Base-by-base conservation (phyloP, 2,888 invertebrate genomes). In the Syrista parreyssii region DNA sequence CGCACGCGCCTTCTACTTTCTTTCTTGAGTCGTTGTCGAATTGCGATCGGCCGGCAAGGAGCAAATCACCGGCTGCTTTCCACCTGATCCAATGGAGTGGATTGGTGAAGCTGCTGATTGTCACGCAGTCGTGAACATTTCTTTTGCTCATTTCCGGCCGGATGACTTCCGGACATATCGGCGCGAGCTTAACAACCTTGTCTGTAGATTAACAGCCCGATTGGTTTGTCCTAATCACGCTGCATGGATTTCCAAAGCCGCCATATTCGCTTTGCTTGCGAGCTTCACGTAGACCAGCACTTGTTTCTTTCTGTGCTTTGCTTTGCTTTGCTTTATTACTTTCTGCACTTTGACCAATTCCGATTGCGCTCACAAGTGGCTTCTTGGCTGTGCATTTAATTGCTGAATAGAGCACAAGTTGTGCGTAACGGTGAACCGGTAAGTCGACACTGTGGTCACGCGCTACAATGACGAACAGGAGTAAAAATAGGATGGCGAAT, bases 361-460 rank as follows among this genome's bases (percentile, higher is more conserved):
- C 15, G 12, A 15, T 40, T 12, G 12, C 40, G 40, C 40, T 40
- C 15, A 40, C 15, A 6, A 40, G 40, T 40, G 40, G 1, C 15
- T 40, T 40, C 15, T 15, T 15, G 40, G 40, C 40, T 40, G 40
- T 15, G 40, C 15, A 40, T 40, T 40, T 40, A 12, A 15, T 15
- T 15, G 15, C 40, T 6, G 4, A 4, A 6, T 15, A 15, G 40
- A 40, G 40, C 40, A 40, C 15, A 40, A 40, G 40, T 12, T 23
- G 69, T 12, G 69, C n/a, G 69, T 69, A 69, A 34, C 40, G n/a
- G 31, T 68, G 15, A 34, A 73, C 71, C 74, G 68, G 76, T 82
- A 77, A 80, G 71, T 73, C 36, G 82, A 79, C 78, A 81, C 78
- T 79, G 15, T 40, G 73, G 78, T 82, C 75, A 78, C 74, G 31